Evolutionary conservation across 2,888 invertebrate genomes (phyloP).

Genomic region (Mamestra brassicae): DNA sequence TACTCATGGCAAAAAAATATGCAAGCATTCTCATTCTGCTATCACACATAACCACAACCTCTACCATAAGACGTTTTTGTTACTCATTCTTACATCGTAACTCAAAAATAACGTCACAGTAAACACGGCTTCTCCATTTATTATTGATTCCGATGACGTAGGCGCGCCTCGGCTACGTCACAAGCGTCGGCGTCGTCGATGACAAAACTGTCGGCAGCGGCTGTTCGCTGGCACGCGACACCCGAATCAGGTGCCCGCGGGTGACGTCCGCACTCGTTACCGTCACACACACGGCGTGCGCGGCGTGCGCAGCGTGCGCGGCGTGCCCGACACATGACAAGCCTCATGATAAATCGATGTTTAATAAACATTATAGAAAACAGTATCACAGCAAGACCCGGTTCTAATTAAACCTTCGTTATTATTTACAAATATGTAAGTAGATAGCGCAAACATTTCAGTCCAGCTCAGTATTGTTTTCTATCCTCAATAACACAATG

Average conservation of each 20-base stretch:
- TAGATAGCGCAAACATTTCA: background rate
- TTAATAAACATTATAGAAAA: conserved; percentile 30
- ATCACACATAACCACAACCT: conserved; percentile 7
- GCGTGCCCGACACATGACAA: conserved; percentile 30
- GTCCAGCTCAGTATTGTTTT: background rate
- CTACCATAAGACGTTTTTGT: conserved; percentile 33
- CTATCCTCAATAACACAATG: background rate
- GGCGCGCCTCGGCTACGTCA: conserved; percentile 11
- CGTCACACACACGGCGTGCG: conserved; percentile 39
- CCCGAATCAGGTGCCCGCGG: conserved; percentile 63
- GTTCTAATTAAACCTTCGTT: conserved; percentile 7
- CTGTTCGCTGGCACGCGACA: conserved; percentile 68
- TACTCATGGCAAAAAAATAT: background rate
- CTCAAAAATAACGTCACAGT: conserved; percentile 49
- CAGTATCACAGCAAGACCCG: background rate
- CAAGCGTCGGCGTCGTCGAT: conserved; percentile 56
- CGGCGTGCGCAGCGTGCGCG: background rate
- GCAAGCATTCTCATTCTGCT: conserved; percentile 18
- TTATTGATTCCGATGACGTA: conserved; percentile 67
- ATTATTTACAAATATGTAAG: background rate
- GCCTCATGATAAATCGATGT: conserved; percentile 41
- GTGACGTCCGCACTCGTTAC: conserved; percentile 48
- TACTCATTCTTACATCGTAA: conserved; percentile 53
- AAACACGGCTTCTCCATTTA: conserved; percentile 60
- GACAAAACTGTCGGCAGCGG: conserved; percentile 57